phyloP scores from a whole-genome alignment of 2,113 vertebrate genomes.

The Cololabis saira region DNA sequence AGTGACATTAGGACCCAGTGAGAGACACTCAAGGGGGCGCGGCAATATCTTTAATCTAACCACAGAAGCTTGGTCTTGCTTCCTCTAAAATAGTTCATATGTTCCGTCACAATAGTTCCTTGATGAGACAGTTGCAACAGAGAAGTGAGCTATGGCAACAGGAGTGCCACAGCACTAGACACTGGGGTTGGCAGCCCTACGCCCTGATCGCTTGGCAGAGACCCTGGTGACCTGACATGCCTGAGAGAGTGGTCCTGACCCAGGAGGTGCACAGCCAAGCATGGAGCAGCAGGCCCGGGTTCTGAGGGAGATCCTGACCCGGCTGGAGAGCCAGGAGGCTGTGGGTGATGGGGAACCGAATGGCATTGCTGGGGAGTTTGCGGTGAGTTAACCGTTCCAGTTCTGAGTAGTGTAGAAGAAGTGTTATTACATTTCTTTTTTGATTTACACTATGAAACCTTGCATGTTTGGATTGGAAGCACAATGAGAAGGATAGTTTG shows the following conservation, averaged over 20 bases:
- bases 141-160: constrained; percentile 52
- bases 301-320: constrained; percentile 70
- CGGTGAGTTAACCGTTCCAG: constrained; percentile 68
- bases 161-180: constrained; percentile 8
- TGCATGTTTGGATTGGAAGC: too few relatives aligned
- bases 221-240: constrained; percentile 69
- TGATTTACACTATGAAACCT: neutral
- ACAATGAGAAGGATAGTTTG: neutral
- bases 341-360: constrained; percentile 40
- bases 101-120: constrained; percentile 61
- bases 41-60: constrained; percentile 75
- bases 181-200: neutral
- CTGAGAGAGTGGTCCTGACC: constrained; percentile 38
- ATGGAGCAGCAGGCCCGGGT: constrained; percentile 76
- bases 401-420: neutral
- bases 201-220: constrained; percentile 35
- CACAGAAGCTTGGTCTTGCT: constrained; percentile 79
- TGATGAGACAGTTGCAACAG: constrained; percentile 45
- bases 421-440: neutral
- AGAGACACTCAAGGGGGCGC: constrained; percentile 62
- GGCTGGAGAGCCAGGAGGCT: constrained; percentile 67
- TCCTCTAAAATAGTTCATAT: constrained; percentile 66
- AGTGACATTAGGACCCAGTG: constrained; percentile 80
- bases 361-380: constrained; percentile 73
- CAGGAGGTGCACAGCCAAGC: constrained; percentile 42